These are phyloP conservation scores for Morelia viridis DNA, from an alignment of 2,797 vertebrate genomes.

Conservation along the genomic window DNA sequence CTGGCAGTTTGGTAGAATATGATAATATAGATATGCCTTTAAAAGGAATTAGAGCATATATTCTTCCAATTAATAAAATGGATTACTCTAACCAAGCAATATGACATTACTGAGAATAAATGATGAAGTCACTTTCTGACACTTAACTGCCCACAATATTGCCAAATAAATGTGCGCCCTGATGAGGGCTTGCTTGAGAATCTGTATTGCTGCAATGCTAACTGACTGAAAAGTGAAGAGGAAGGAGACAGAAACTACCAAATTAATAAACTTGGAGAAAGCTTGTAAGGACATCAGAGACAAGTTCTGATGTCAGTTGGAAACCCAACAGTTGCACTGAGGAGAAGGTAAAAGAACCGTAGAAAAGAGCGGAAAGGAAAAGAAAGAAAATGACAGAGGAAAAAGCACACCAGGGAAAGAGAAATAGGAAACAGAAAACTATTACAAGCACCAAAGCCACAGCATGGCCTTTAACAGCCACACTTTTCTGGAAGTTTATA, in stretches of 20 bases:
- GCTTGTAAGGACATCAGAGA: not conserved
- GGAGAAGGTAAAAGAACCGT: not conserved
- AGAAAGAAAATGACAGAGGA: not conserved
- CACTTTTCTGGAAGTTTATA: not conserved
- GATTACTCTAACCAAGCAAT: constrained; percentile 30
- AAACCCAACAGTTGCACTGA: not conserved
- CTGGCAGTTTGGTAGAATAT: constrained; percentile 40
- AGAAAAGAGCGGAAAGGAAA: not conserved
- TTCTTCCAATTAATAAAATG: constrained; percentile 26
- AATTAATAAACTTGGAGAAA: not conserved
- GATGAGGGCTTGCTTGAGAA: not conserved
- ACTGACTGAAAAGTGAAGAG: not conserved
- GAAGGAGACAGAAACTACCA: not conserved
- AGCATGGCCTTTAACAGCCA: not conserved
- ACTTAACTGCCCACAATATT: constrained; percentile 14
- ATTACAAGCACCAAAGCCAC: not conserved
- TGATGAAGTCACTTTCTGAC: not conserved
- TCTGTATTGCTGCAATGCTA: not conserved
- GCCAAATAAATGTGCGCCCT: constrained; percentile 35
- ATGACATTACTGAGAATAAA: constrained; percentile 23
- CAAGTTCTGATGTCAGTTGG: not conserved
- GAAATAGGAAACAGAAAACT: not conserved
- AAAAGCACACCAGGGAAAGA: not conserved
- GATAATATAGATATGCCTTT: constrained; percentile 26
- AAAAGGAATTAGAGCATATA: not conserved